phyloP scores from a whole-genome alignment of 37 sponge, comb jelly and placozoan genomes.

The Axinella damicornis region DNA sequence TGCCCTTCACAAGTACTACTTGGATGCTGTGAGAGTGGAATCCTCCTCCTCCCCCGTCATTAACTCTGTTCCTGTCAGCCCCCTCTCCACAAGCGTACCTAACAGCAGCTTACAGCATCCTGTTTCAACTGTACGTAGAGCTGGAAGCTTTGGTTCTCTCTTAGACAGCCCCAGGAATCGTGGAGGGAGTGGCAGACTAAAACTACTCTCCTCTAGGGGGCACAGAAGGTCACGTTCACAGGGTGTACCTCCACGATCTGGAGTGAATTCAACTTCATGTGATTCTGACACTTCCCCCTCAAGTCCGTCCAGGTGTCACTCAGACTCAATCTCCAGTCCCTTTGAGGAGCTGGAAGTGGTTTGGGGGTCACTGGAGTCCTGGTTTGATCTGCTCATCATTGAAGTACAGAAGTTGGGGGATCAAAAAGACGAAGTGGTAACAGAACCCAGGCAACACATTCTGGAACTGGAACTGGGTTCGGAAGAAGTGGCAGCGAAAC shows the following conservation, averaged over 20 bases:
- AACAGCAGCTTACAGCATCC: not conserved
- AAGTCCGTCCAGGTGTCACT: not conserved
- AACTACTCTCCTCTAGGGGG: not conserved
- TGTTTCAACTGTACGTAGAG: not conserved
- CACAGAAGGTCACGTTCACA: slow-evolving; percentile 37
- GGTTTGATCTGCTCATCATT: slow-evolving; percentile 80
- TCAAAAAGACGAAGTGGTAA: not conserved
- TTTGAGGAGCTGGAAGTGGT: slow-evolving; percentile 74
- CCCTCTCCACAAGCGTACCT: not conserved
- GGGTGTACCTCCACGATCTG: not conserved
- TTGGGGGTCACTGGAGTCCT: slow-evolving; percentile 77
- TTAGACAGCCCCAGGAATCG: slow-evolving; percentile 6
- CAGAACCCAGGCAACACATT: not conserved
- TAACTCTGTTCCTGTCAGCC: slow-evolving; percentile 29
- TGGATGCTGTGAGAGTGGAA: not conserved
- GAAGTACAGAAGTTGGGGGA: slow-evolving; percentile 54
- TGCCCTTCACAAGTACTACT: slow-evolving; percentile 40
- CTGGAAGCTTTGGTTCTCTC: slow-evolving; percentile 38
- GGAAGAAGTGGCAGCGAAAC: not conserved
- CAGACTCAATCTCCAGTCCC: slow-evolving; percentile 16
- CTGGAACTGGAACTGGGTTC: not conserved
- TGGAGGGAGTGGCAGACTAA: not conserved
- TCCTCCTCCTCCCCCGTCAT: not conserved
- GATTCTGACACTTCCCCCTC: not conserved
- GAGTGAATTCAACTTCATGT: not conserved